A percentile compares a stretch with the other conserved stretches of the same genome.
phyloP scores from a whole-genome alignment of 2,797 vertebrate species.

The Bryconaethiops microstoma region DNA sequence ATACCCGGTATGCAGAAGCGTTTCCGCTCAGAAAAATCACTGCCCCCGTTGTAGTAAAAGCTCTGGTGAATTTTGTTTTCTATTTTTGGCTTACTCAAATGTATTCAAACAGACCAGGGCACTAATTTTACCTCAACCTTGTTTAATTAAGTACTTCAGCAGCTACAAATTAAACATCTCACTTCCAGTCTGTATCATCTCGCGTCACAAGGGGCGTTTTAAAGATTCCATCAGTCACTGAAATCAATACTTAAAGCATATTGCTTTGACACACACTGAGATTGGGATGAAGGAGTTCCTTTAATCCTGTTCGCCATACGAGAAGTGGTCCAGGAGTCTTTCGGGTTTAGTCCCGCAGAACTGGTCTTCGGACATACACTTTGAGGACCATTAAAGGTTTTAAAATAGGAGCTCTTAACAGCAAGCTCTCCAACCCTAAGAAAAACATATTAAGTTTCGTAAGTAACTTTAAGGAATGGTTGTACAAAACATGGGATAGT shows the following conservation, averaged over 20 bases:
- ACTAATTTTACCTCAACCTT: too few relatives aligned
- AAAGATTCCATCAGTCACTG: constrained; percentile 28
- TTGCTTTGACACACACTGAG: neutral
- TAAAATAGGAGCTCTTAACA: neutral
- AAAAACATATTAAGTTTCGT: neutral
- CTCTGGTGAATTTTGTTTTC: neutral
- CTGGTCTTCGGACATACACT: constrained; percentile 46
- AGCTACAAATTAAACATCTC: too few relatives aligned
- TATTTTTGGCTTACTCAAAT: neutral
- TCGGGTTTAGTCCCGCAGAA: constrained; percentile 34
- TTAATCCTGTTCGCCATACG: neutral
- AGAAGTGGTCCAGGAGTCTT: constrained; percentile 36
- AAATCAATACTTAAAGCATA: constrained; percentile 27
- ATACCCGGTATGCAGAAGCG: neutral
- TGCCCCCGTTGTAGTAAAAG: neutral
- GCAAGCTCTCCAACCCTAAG: neutral
- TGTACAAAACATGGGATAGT: neutral
- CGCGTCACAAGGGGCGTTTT: constrained; percentile 5
- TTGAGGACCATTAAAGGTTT: neutral
- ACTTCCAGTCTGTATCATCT: too few relatives aligned
- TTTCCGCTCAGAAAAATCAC: neutral
- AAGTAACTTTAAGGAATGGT: neutral
- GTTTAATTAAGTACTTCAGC: too few relatives aligned
- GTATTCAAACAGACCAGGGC: neutral
- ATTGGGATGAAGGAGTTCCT: neutral